These are phyloP conservation scores for Sycophila sp. DNA, from an alignment of 1,140 invertebrate genomes.

Conservation along the genomic window DNA sequence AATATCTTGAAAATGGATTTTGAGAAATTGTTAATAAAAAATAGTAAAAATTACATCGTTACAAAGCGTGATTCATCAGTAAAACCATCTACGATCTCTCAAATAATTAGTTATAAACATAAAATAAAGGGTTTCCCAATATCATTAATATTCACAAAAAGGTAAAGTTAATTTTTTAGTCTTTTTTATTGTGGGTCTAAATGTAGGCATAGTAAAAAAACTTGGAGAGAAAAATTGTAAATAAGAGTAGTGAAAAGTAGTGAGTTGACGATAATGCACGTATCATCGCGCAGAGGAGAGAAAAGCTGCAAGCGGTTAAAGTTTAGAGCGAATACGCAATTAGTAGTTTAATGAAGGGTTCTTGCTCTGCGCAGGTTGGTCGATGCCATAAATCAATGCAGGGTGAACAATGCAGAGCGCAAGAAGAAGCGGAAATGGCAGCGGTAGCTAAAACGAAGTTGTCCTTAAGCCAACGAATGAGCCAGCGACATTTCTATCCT, in stretches of 20 bases:
- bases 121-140: not conserved
- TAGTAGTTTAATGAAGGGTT: not conserved
- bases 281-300: not conserved
- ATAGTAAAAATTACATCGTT: no score
- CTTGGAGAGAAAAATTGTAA: no score
- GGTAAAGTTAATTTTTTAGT: not conserved
- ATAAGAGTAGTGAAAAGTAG: not conserved
- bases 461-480: not conserved
- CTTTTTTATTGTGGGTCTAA: no score
- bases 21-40: no score
- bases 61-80: no score
- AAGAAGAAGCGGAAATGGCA: not conserved
- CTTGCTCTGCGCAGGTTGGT: not conserved
- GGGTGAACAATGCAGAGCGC: not conserved
- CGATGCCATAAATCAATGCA: not conserved
- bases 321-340: not conserved
- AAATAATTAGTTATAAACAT: no score
- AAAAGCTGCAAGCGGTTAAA: not conserved
- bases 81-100: no score
- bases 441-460: not conserved
- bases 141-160: not conserved
- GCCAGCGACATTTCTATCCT: not conserved
- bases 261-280: not conserved
- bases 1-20: no score
- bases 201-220: no score